Base-by-base conservation (phyloP, 2,113 vertebrate species). In the Equus przewalskii region DNA sequence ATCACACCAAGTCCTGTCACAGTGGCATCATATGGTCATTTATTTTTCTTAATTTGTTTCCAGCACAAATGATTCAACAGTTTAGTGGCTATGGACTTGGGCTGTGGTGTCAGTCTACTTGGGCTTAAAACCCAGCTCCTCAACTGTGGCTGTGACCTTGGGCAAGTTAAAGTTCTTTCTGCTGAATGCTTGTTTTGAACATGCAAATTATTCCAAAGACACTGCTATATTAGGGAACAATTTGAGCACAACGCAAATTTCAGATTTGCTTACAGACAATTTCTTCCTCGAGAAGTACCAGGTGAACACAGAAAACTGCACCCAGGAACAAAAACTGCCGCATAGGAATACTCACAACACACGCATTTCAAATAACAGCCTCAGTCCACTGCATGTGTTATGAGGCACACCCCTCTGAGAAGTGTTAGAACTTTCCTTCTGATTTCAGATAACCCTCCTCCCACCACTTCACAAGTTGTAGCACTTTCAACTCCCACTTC, bases 11-110 rank as follows among this genome's bases (percentile, higher is more conserved):
- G 28, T 8, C 36, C 73, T 72, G 22, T 28, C 84, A 75, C 41
- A 10, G 41, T 12, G 11, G 12, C 44, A 44, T 75, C 8, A 36
- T 22, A 6, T 18, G 46, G 13, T 67, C 28, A 15, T 13, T 76
- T 81, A 18, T 36, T 95, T 93, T 91, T 60, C 70, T 64, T 94
- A 72, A 76, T 94, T 91, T 79, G 24, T 13, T 83, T 93, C 83
- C 36, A 91, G 33, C 26, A 30, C 28, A 72, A 51, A 86, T 21
- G 51, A 5, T 49, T 81, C 56, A 51, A 49, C 4, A 41, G 36
- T 19, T 84, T 85, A 51, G 54, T 56, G 4, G 41, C 41, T 91
- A 28, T 64, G 41, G 19, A 81, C 56, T 58, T 81, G 28, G 36
- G 21, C n/a, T 58, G n/a, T 46, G 54, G 41, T 30, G 30, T 93